A percentile compares a stretch with the other conserved stretches of the same genome.
Evolutionary conservation across 2,113 vertebrate species (phyloP).

Genomic region (Nycticebus coucang): DNA sequence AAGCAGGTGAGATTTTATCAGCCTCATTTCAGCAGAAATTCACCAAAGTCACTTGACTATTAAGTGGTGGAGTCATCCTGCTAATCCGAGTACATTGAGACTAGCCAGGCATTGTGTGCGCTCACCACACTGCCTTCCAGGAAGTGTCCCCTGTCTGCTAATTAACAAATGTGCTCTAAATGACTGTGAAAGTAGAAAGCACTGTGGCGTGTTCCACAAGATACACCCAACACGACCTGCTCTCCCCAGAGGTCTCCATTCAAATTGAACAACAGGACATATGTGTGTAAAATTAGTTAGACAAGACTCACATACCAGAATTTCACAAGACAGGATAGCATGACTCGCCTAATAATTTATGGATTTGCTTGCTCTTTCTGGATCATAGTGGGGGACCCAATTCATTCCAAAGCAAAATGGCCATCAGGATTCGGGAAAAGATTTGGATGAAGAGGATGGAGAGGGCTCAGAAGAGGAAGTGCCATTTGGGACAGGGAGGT

Average conservation of each 20-base stretch:
- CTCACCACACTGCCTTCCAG: background rate
- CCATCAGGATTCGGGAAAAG: background rate
- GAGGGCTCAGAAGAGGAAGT: background rate
- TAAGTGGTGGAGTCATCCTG: background rate
- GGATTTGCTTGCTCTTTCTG: background rate
- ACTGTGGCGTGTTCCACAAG: background rate
- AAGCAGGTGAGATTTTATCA: background rate
- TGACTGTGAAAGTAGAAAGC: background rate
- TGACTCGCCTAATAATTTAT: too few relatives aligned
- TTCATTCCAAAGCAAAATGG: background rate
- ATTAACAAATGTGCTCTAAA: background rate
- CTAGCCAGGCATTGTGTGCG: background rate
- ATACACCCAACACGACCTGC: background rate
- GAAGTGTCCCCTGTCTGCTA: background rate
- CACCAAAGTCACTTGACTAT: background rate
- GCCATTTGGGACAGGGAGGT: fast-evolving
- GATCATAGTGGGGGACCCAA: background rate
- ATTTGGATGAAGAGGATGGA: background rate
- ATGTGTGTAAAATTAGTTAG: too few relatives aligned
- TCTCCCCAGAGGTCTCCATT: background rate
- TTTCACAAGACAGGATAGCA: fast-evolving
- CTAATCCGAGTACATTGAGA: background rate
- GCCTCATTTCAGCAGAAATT: background rate
- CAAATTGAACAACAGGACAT: background rate
- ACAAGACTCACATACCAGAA: fast-evolving